Evolutionary conservation across 2,113 vertebrate species (phyloP), one percentile per base, ranked within the genome.

Genomic region (Lathamus discolor): DNA sequence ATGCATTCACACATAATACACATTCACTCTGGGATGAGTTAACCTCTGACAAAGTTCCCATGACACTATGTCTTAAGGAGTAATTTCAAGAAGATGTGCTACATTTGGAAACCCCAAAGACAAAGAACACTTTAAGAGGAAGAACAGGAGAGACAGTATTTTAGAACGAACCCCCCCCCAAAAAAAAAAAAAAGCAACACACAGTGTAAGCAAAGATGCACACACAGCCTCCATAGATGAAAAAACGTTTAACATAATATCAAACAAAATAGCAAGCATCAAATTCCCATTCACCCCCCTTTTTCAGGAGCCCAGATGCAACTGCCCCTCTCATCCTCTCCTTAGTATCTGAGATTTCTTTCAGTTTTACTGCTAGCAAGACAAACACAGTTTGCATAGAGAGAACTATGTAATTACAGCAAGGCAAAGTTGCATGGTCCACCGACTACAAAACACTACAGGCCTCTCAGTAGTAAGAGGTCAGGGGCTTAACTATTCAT

Each of bases 401-500:
- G 55, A 76, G 64, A 88, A 86, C 52, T 86, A 51, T 11, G 39
- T 44, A 88, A 93, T 86, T 84, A 88, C 39, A 88, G 52, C 22
- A 83, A 44, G 24, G 48, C 59, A 78, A 90, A 92, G 76, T 48
- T 83, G 95, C 83, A 95, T 25, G 94, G 91, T 92, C 86, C 86
- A 86, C 29, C 2, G 3, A 84, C 48, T 88, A 88, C 55, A 95
- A 90, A 88, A 83, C 85, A 73, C 57, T 73, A 57, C 35, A 90
- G 62, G 90, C 80, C 51, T 78, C 69, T 35, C 41, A 63, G 76
- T 83, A 90, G 37, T 73, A 88, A 93, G 62, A 95, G 73, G 77
- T 91, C 76, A 92, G n/a, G n/a, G 39, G 52, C 39, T 93, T 88
- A 88, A 84, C 33, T 90, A 95, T 93, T 96, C 80, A 94, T 93